Base-by-base conservation (phyloP, 2,888 invertebrate genomes). In the Sinopyrophorus schimmeli region DNA sequence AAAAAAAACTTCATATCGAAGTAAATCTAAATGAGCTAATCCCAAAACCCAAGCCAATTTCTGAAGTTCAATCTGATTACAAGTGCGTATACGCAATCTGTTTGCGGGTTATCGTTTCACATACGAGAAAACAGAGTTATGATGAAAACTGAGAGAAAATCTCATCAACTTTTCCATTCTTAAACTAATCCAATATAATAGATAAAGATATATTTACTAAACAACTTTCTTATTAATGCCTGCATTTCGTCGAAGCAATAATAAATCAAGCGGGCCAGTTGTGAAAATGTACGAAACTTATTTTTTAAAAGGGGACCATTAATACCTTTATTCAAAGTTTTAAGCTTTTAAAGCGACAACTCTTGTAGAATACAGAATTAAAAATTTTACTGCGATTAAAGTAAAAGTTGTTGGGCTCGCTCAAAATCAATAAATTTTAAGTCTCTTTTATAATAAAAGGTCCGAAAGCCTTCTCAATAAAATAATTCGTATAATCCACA, bases 41-140 rank as follows among this genome's bases (percentile, higher is more conserved):
- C 57, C 55, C 52, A 54, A 55, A 57, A 40, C 59, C 48, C 57
- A 32, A 55, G 55, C 53, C 60, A 58, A 58, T 60, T 60, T 58
- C 52, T 47, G 46, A 44, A 44, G 42, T 53, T 42, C 42, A 55
- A 55, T 59, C 55, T 56, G 57, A 55, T 59, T 59, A 47, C 38
- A 38, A 41, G 46, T 43, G 50, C 42, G 52, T 48, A 52, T 42
- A 54, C 44, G 49, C 54, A 54, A 56, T 54, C 48, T 52, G 47
- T 56, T 54, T 51, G 27, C 39, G 34, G 44, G 48, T 26, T 39
- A 42, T 50, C 47, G 47, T 41, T 44, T 27, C 34, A 35, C 49
- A 48, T 35, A 54, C 34, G 48, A 48, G 49, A 48, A 41, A 43
- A 43, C 32, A 35, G 35, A 34, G 28, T 43, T 43, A 43, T 43